Evolutionary conservation across 2,888 invertebrate species (phyloP).

Genomic region (Mechanitis messenoides): DNA sequence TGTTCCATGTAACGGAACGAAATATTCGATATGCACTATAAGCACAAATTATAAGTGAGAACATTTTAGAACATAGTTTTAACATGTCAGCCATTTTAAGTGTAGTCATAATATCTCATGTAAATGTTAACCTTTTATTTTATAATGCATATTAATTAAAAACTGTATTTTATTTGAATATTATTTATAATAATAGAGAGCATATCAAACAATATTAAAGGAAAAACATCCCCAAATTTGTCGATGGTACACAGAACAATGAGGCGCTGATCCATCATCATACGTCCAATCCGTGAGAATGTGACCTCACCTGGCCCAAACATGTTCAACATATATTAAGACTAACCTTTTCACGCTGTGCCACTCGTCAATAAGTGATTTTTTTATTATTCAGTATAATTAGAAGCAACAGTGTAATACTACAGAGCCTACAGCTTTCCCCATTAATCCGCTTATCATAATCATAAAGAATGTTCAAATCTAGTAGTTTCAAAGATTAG

Average conservation of each 20-base stretch:
- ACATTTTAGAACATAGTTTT: slow-evolving; percentile 67
- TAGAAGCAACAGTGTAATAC: too few relatives aligned
- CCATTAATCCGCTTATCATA: too few relatives aligned
- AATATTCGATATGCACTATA: slow-evolving; percentile 72
- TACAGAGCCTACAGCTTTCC: too few relatives aligned
- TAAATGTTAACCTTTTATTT: slow-evolving; percentile 5
- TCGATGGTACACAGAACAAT: slow-evolving; percentile 68
- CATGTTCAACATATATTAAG: slow-evolving; percentile 27
- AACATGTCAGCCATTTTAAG: slow-evolving; percentile 54
- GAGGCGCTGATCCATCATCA: slow-evolving; percentile 66
- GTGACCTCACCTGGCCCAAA: slow-evolving; percentile 66
- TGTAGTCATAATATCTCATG: slow-evolving; percentile 9
- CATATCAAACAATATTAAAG: slow-evolving; percentile 37
- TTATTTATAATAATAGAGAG: not conserved
- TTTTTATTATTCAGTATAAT: too few relatives aligned
- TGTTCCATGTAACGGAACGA: slow-evolving; percentile 69
- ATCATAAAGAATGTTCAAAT: too few relatives aligned
- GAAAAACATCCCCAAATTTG: slow-evolving; percentile 61
- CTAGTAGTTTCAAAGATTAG: too few relatives aligned
- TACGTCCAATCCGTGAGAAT: slow-evolving; percentile 60
- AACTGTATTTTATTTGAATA: not conserved
- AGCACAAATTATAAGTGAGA: slow-evolving; percentile 76
- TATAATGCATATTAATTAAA: too few relatives aligned
- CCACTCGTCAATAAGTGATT: too few relatives aligned
- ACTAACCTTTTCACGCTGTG: too few relatives aligned